Evolutionary conservation across 2,113 vertebrate genomes (phyloP).

Genomic region (Otus sunia): DNA sequence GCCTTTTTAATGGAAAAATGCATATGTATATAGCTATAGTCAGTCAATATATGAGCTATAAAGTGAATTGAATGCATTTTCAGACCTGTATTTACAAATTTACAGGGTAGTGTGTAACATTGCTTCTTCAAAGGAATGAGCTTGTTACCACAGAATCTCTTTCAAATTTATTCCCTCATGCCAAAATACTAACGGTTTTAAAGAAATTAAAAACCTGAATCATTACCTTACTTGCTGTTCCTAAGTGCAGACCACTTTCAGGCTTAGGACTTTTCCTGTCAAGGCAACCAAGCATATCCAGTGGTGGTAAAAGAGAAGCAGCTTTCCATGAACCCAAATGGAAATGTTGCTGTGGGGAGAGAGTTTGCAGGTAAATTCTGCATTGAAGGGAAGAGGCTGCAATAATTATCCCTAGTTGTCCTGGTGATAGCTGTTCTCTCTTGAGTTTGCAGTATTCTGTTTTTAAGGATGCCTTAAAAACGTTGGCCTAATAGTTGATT

Average conservation of each 20-base stretch:
- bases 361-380: too few relatives aligned
- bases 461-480: too few relatives aligned
- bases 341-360: too few relatives aligned
- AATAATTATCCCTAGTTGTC: too few relatives aligned
- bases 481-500: too few relatives aligned
- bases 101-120: neutral
- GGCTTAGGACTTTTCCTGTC: neutral
- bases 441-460: too few relatives aligned
- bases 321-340: too few relatives aligned
- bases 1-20: neutral
- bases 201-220: neutral
- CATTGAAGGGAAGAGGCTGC: too few relatives aligned
- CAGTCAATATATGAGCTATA: neutral
- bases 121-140: neutral
- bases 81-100: neutral
- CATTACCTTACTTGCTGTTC: neutral
- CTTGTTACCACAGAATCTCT: neutral
- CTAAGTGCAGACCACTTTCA: neutral
- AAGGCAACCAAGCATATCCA: neutral
- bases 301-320: too few relatives aligned
- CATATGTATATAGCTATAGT: neutral
- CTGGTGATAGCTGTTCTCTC: too few relatives aligned
- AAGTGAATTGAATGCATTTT: neutral
- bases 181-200: neutral
- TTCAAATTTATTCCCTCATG: neutral